Evolutionary conservation across 2,113 vertebrate genomes (phyloP), one percentile per base, ranked within the genome.

Genomic region (Rhinolophus ferrumequinum): DNA sequence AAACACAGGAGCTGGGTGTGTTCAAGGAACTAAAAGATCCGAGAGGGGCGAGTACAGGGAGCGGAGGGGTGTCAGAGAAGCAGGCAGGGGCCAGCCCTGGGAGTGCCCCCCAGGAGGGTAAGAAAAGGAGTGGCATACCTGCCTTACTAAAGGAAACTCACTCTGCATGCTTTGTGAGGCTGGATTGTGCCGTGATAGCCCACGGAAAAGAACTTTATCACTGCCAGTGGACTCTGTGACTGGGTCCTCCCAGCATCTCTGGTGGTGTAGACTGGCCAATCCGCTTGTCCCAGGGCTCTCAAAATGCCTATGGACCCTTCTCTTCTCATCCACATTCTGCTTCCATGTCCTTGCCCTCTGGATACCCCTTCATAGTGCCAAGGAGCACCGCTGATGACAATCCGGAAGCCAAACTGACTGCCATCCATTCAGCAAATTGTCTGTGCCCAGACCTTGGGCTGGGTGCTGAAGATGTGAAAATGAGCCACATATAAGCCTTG

Each of bases 21-120:
- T 69, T 62, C n/a, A 16, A 84, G 47, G 52, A 90, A 66, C 50
- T 58, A 83, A 56, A 70, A 12, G n/a, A 67, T 33, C 7, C 3
- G 0, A 10, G 60, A 38, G n/a, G 14, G 33, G 22, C 16, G 33
- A 19, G 22, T 1, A 7, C 2, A 7, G 75, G 13, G 38, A 24
- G 30, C 0, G 0, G 19, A 70, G 33, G 8, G 19, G 5, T 52
- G 38, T 54, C 76, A 41, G 56, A 80, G 30, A 70, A 14, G 35
- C 56, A 54, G 70, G 76, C n/a, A 58, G 47, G 10, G 35, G 33
- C 21, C 66, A 24, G 47, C 52, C 44, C 35, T 12, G 1, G 2
- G 1, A 26, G 13, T 19, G 14, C 26, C 66, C 66, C 86, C 30
- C 18, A 3, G 28, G 16, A 50, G 41, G 38, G 12, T 10, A 30